These are phyloP conservation scores for Aphrocallistes beatrix DNA, from an alignment of 37 sponge, comb jelly and placozoan species.

Conservation along the genomic window DNA sequence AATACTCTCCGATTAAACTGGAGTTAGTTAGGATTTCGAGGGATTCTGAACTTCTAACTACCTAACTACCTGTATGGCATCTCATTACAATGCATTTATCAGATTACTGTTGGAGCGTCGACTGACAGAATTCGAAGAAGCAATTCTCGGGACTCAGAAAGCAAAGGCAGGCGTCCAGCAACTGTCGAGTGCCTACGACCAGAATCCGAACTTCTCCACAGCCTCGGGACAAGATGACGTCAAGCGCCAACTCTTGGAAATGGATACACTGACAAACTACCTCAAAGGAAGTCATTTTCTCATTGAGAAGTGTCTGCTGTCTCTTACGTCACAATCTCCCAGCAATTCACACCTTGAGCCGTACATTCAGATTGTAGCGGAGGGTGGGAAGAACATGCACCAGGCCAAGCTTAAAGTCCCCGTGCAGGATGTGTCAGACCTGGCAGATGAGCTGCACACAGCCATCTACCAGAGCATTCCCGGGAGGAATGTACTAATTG, in stretches of 20 bases:
- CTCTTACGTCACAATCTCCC: not conserved
- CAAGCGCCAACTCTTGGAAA: slow-evolving; percentile 56
- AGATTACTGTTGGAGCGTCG: not conserved
- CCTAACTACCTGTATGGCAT: no score
- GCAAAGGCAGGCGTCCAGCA: slow-evolving; percentile 36
- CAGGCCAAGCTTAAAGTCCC: not conserved
- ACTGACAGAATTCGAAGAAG: not conserved
- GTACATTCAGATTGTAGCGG: not conserved
- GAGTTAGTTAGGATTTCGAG: no score
- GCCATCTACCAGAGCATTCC: not conserved
- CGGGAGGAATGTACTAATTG: not conserved
- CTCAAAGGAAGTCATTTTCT: not conserved
- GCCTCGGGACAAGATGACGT: slow-evolving; percentile 58
- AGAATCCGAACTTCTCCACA: slow-evolving; percentile 63
- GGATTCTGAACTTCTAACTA: no score
- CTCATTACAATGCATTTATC: no score
- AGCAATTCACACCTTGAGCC: not conserved
- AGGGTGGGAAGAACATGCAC: not conserved
- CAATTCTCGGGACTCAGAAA: not conserved
- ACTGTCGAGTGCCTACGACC: slow-evolving; percentile 50
- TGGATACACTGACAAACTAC: slow-evolving; percentile 18
- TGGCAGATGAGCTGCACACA: not conserved
- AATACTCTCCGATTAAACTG: no score
- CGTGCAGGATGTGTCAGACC: not conserved
- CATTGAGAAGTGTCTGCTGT: not conserved